Base-by-base conservation (phyloP, 1,140 invertebrate species). In the Himalopsyche phryganea region DNA sequence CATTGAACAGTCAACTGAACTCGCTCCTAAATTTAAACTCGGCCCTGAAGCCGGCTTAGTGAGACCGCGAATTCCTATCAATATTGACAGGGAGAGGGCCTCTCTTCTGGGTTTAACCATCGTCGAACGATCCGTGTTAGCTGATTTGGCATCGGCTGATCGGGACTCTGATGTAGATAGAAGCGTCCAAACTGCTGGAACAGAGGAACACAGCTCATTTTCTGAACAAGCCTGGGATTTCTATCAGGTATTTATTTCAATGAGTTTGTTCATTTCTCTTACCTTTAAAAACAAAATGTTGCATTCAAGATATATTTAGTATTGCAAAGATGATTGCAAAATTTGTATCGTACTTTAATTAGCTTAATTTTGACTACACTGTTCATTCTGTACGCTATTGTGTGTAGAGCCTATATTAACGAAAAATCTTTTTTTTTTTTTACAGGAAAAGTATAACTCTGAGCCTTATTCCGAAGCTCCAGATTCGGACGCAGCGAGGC, bases 381-480 rank as follows among this genome's bases (percentile, higher is more conserved):
- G n/a, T n/a, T n/a, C n/a, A n/a, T n/a, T n/a, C n/a, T n/a, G n/a
- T n/a, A n/a, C n/a, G n/a, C n/a, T n/a, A n/a, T n/a, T n/a, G n/a
- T n/a, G n/a, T n/a, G n/a, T n/a, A n/a, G n/a, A n/a, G n/a, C n/a
- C n/a, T n/a, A n/a, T n/a, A n/a, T n/a, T n/a, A n/a, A n/a, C n/a
- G n/a, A n/a, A n/a, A n/a, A n/a, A n/a, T n/a, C n/a, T n/a, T 61
- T 63, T 46, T 66, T 66, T 66, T 70, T 69, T 65, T 72, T 73
- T 73, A 47, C 69, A 92, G 89, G 91, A 94, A 73, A 92, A 92
- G 71, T 94, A 95, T 71, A 85, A 91, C 71, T 94, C 91, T 55
- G 92, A 94, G 69, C 84, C 91, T 13, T 94, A 94, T 70, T 94
- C 91, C 55, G 92, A 95, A 75, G 84, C 87, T n/a, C 85, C 87